These are phyloP conservation scores for Arctia plantaginis DNA, from an alignment of 2,888 invertebrate species.

Conservation along the genomic window DNA sequence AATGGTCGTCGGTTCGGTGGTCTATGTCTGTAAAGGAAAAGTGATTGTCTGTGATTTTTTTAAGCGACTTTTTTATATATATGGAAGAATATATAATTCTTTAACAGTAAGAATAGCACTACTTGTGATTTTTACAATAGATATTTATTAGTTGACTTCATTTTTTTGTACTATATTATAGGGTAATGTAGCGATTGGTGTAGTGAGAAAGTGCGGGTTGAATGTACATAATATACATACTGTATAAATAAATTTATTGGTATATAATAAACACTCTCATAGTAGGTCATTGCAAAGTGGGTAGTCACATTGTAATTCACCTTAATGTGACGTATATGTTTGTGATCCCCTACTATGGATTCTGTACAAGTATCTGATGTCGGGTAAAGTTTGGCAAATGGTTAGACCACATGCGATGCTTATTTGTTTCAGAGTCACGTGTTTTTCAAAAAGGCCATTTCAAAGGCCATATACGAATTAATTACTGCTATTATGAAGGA, in stretches of 20 bases:
- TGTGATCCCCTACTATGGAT: conserved; percentile 46
- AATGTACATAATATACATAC: conserved; percentile 74
- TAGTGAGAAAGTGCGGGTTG: conserved; percentile 77
- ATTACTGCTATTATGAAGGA: conserved; percentile 61
- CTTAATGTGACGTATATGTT: conserved; percentile 10
- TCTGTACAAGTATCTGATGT: conserved; percentile 48
- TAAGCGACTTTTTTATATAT: conserved; percentile 87
- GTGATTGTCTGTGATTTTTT: conserved; percentile 88
- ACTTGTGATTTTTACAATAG: conserved; percentile 86
- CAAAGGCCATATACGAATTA: conserved; percentile 74
- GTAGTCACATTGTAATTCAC: conserved; percentile 21
- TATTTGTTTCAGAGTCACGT: conserved; percentile 67
- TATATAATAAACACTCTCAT: conserved; percentile 53
- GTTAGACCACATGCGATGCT: conserved; percentile 78
- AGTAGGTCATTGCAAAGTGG: conserved; percentile 43
- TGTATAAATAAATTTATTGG: conserved; percentile 63
- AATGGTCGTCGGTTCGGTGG: conserved; percentile 82
- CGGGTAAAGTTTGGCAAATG: conserved; percentile 70
- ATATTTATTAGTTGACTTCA: conserved; percentile 80
- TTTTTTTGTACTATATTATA: conserved; percentile 80
- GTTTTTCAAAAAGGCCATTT: conserved; percentile 61
- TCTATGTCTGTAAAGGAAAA: conserved; percentile 86
- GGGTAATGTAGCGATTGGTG: conserved; percentile 70
- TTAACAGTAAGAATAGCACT: conserved; percentile 87
- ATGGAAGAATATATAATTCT: conserved; percentile 83